Percentiles rank a stretch among this genome's conserved stretches.
phyloP scores from a whole-genome alignment of 2,888 invertebrate genomes.

The Campopleginae sp. region DNA sequence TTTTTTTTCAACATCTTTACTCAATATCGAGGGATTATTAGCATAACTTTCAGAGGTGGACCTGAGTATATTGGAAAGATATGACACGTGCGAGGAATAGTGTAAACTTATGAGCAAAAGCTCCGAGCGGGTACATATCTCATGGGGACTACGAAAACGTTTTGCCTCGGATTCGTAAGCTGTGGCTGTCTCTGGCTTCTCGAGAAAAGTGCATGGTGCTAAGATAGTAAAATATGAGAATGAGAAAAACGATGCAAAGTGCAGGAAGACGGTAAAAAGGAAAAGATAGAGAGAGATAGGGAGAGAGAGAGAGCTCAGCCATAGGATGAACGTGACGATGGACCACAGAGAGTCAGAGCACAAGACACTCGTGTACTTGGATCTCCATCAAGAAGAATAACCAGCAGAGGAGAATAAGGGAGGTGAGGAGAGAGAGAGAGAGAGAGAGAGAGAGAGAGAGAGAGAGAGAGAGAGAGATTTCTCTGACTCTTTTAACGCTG shows the following conservation, averaged over 20 bases:
- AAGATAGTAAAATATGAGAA: constrained; percentile 44
- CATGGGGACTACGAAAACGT: constrained; percentile 27
- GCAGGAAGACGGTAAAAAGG: not conserved
- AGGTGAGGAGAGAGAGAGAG: constrained; percentile 43
- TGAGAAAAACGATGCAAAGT: constrained; percentile 17
- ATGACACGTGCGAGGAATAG: constrained; percentile 37
- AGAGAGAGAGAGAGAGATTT: constrained; percentile 48
- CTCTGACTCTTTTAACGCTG: constrained; percentile 45
- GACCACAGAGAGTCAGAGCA: constrained; percentile 44
- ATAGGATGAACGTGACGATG: constrained; percentile 55
- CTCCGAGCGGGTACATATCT: constrained; percentile 26
- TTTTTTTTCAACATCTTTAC: not conserved
- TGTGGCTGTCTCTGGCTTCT: not conserved
- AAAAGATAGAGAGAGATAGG: not conserved
- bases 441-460: constrained; percentile 37
- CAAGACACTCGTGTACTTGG: constrained; percentile 59
- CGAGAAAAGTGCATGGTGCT: constrained; percentile 12
- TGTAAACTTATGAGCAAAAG: constrained; percentile 27
- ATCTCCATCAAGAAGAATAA: constrained; percentile 50
- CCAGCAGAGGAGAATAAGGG: constrained; percentile 54
- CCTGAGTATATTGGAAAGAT: constrained; percentile 38
- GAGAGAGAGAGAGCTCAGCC: constrained; percentile 20
- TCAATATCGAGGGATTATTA: not conserved
- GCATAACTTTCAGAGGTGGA: constrained; percentile 23
- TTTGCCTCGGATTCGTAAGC: constrained; percentile 22